Evolutionary conservation across 2,113 vertebrate species (phyloP).

Genomic region (Conger conger): DNA sequence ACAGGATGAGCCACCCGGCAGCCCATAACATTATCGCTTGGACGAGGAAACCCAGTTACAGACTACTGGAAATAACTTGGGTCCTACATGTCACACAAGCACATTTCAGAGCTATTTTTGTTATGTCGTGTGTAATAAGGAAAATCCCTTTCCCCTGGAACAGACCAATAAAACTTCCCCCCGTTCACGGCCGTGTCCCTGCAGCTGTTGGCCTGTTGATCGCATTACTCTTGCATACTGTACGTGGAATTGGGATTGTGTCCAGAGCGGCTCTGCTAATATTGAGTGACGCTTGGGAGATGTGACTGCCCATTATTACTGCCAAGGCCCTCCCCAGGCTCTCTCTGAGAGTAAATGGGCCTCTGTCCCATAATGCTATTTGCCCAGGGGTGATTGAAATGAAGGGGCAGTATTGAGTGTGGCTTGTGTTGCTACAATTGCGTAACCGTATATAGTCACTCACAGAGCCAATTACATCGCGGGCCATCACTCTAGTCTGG

Average conservation of each 20-base stretch:
- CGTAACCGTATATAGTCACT: not conserved
- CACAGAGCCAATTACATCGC: not conserved
- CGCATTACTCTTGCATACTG: not conserved
- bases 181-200: not conserved
- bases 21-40: not conserved
- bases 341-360: not conserved
- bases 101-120: not conserved
- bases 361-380: not conserved
- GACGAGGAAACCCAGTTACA: not conserved
- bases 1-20: too few relatives aligned
- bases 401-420: not conserved
- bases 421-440: not conserved
- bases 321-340: not conserved
- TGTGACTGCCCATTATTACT: conserved; percentile 7
- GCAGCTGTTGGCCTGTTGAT: not conserved
- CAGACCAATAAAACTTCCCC: not conserved
- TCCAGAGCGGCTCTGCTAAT: not conserved
- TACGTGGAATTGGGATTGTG: not conserved
- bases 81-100: not conserved
- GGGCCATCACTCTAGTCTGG: not conserved
- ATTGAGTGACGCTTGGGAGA: not conserved
- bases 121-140: not conserved
- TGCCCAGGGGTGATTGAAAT: not conserved
- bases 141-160: not conserved
- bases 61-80: not conserved